Percentiles rank a stretch among this genome's conserved stretches.
Conservation (phyloP, 2,888 invertebrate species). For the Globia sparganii region DNA sequence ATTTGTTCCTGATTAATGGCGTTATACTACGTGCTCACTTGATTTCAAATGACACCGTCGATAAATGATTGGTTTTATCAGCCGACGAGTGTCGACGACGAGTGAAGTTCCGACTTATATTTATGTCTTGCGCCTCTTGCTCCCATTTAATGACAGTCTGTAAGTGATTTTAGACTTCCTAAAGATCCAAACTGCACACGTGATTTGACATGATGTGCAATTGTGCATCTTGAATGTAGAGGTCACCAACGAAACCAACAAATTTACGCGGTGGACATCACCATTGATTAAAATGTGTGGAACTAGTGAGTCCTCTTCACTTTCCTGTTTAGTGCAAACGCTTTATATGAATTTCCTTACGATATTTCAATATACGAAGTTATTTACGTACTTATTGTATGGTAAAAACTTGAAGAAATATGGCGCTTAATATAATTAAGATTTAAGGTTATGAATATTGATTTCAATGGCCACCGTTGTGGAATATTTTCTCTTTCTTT, state of each 20-base stretch:
- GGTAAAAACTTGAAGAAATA: background rate
- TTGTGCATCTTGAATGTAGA: background rate
- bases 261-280: background rate
- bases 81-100: background rate
- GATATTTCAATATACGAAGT: background rate
- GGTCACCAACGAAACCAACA: background rate
- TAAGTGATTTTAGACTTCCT: background rate
- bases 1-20: background rate
- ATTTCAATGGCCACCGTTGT: background rate
- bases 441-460: background rate
- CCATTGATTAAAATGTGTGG: background rate
- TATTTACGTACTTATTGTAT: background rate
- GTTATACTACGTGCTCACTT: background rate
- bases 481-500: slow-evolving; percentile 2
- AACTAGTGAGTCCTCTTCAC: background rate
- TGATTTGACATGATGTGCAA: background rate
- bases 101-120: too few species aligned
- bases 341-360: background rate
- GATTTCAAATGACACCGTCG: background rate
- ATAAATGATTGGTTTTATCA: background rate
- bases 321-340: slow-evolving; percentile 5
- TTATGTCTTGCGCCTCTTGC: background rate
- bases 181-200: background rate
- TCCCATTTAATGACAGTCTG: background rate
- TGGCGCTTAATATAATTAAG: background rate